Conservation (phyloP, 1,140 invertebrate species). For the Drosophila pectinifera region DNA sequence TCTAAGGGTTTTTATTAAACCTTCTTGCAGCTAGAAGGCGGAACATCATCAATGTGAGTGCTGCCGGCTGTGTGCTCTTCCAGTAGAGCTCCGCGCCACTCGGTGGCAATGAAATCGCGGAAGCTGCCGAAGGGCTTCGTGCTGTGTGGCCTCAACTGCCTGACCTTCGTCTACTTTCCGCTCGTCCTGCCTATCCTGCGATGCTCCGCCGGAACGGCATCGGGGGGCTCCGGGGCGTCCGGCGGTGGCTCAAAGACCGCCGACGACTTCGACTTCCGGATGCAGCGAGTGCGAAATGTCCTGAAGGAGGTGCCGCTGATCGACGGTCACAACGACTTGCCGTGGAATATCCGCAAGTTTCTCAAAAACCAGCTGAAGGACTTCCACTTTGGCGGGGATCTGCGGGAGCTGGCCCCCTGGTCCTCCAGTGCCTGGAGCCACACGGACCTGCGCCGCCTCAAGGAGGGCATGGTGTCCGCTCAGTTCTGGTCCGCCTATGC, state of each 20-base stretch:
- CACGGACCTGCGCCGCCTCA: constrained; percentile 90
- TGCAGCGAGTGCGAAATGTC: constrained; percentile 86
- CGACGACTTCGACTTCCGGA: constrained; percentile 84
- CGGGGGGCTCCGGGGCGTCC: constrained; percentile 1
- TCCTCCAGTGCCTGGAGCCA: constrained; percentile 92
- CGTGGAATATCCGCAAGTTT: constrained; percentile 93
- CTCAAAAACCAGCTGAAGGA: constrained; percentile 91
- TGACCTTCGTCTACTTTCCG: constrained; percentile 80
- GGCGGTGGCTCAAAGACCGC: constrained; percentile 27
- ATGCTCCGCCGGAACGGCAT: constrained; percentile 64
- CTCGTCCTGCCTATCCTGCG: constrained; percentile 75
- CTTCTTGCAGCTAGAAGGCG: constrained; percentile 46
- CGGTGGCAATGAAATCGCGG: constrained; percentile 84
- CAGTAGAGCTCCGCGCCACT: constrained; percentile 59
- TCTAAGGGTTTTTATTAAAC: too few species aligned
- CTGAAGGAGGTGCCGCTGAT: constrained; percentile 87
- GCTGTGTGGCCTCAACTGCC: constrained; percentile 82
- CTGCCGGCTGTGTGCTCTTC: constrained; percentile 66
- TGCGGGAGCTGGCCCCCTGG: constrained; percentile 90
- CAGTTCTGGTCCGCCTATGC: constrained; percentile 96
- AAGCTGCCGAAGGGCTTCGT: constrained; percentile 82
- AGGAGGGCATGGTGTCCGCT: constrained; percentile 90
- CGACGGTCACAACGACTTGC: constrained; percentile 92
- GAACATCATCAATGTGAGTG: constrained; percentile 79
- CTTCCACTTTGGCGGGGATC: constrained; percentile 90